These are phyloP conservation scores for Dolichotis patagonum DNA, from an alignment of 2,113 vertebrate species.

Conservation along the genomic window DNA sequence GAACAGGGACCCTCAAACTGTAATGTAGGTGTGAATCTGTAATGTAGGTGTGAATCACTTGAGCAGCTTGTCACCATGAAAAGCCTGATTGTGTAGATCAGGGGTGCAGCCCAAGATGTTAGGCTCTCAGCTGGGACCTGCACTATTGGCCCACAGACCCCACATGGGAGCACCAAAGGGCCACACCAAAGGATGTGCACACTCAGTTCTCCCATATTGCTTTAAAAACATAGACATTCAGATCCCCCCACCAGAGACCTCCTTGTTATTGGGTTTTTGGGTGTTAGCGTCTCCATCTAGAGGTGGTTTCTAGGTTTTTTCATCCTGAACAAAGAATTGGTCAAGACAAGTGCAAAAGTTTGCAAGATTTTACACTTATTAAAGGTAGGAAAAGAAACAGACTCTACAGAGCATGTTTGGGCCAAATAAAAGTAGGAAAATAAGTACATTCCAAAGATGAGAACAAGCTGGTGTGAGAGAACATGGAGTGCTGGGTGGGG, in stretches of 20 bases:
- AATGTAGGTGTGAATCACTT: too few relatives aligned
- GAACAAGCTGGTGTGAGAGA: background rate
- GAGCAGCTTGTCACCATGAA: background rate
- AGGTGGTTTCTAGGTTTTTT: background rate
- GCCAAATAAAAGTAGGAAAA: background rate
- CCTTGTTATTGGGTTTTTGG: background rate
- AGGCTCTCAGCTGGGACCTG: background rate
- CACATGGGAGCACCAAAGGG: background rate
- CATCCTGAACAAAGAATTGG: background rate
- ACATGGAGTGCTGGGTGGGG: background rate
- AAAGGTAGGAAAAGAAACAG: background rate
- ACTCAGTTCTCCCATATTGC: accelerated
- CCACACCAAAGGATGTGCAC: background rate
- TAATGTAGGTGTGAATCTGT: accelerated
- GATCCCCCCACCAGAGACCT: background rate
- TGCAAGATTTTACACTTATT: background rate
- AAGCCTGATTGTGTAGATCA: background rate
- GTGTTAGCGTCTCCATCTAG: background rate
- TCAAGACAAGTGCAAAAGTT: background rate
- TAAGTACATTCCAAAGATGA: background rate
- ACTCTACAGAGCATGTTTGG: background rate
- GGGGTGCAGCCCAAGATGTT: background rate
- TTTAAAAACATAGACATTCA: background rate
- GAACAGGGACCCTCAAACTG: background rate
- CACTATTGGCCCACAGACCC: background rate